Evolutionary conservation across 2,888 invertebrate genomes (phyloP), one percentile per base, ranked within the genome.

Genomic region (Orgyia antiqua): DNA sequence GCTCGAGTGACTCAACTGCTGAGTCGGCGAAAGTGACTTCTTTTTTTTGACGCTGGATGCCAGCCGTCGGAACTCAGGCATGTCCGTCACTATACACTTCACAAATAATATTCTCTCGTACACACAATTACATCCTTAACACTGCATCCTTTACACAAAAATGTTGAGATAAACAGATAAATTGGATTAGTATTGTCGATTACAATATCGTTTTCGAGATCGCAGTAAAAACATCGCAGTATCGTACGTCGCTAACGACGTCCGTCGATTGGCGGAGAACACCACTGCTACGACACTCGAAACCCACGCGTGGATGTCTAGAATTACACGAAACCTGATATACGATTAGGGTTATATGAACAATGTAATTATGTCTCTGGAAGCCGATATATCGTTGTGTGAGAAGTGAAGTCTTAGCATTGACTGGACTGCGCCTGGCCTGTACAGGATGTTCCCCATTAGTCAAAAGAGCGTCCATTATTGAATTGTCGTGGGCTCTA

Each of bases 401-500:
- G 59, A 59, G 68, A 65, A 60, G 47, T 70, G 68, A 61, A 55
- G 71, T 73, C 73, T 71, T 70, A 71, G 68, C 77, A 72, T 72
- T 77, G 80, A 86, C 82, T 83, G 82, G 76, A 69, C 71, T 68
- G 77, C 74, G 76, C 70, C 64, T 68, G 67, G 60, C 49, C 47
- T 62, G 63, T 47, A 66, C 84, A 84, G 86, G 84, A 84, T 83
- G 78, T 64, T 60, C 43, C 47, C 82, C 73, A 83, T 86, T 84
- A 83, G 73, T 71, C 73, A 66, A 68, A 76, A 71, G 74, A 76
- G 71, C 79, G 73, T 54, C 76, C 78, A 82, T 84, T 80, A 83
- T 78, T 76, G 79, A 79, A 83, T 84, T 86, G 84, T 82, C 77
- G 82, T 73, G 76, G 76, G 79, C 68, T 78, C 73, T 75, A 70